Evolutionary conservation across 2,797 vertebrate genomes (phyloP).

Genomic region (Pantherophis alleghaniensis): DNA sequence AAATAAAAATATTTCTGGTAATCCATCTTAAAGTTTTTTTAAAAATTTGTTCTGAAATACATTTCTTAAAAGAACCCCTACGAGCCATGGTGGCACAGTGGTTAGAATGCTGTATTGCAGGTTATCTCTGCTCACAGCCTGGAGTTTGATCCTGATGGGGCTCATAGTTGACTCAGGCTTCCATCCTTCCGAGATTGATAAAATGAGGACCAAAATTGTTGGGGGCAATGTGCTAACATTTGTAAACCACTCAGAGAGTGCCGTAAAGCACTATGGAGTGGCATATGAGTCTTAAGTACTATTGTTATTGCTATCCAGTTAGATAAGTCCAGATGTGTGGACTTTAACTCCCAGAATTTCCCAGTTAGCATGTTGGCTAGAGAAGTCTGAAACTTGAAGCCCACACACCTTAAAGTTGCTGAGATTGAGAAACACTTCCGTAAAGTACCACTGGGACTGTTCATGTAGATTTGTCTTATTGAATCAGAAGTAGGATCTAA

Average conservation of each 20-base stretch:
- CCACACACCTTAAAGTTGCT: background rate
- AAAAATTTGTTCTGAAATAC: slow-evolving; percentile 38
- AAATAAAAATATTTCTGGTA: background rate
- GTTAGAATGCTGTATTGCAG: background rate
- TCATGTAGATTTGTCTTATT: background rate
- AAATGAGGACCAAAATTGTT: background rate
- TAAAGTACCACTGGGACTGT: background rate
- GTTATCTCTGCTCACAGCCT: background rate
- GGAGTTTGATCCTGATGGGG: background rate
- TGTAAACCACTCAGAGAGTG: background rate
- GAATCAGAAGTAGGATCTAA: background rate
- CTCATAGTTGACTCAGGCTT: background rate
- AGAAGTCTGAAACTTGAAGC: background rate
- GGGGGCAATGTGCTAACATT: background rate
- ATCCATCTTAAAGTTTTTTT: slow-evolving; percentile 41
- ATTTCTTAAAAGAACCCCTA: slow-evolving; percentile 28
- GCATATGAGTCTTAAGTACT: background rate
- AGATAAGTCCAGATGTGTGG: background rate
- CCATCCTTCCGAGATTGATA: background rate
- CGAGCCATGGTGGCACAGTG: background rate
- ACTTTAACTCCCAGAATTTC: background rate
- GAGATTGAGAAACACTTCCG: background rate
- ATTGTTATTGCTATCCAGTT: slow-evolving; percentile 32
- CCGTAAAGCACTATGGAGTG: background rate
- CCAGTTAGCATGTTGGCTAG: background rate